Percentiles rank a stretch among this genome's conserved stretches.
Conservation (phyloP, 35 echinoderm and acorn worm species). For the Strongylocentrotus purpuratus region DNA sequence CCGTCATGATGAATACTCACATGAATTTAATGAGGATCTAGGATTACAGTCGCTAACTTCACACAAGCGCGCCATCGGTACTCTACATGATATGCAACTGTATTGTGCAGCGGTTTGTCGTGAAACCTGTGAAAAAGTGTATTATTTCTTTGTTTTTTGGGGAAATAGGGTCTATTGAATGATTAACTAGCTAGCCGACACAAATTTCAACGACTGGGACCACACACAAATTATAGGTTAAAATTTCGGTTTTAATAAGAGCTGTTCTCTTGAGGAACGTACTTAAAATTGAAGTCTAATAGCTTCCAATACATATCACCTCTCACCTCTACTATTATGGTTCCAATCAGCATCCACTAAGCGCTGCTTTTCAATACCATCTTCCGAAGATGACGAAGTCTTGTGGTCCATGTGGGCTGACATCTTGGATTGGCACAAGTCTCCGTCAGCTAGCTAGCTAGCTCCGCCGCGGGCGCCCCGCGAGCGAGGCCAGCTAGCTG, state of each 20-base stretch:
- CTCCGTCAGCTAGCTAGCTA: too few species aligned
- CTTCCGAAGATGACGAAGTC: constrained; percentile 71
- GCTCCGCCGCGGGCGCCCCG: not conserved
- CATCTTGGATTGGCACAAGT: constrained; percentile 31
- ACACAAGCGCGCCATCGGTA: too few species aligned
- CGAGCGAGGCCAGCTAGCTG: not conserved
- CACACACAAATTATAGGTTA: not conserved
- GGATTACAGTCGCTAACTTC: too few species aligned
- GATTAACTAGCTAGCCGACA: not conserved
- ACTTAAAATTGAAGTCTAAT: not conserved
- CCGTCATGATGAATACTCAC: too few species aligned
- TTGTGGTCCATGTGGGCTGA: constrained; percentile 54
- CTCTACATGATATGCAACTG: too few species aligned
- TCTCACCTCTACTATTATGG: constrained; percentile 21
- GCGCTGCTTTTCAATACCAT: constrained; percentile 47
- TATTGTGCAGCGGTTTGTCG: too few species aligned
- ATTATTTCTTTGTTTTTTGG: too few species aligned
- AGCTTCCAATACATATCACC: not conserved
- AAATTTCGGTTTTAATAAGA: not conserved
- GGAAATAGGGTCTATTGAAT: too few species aligned
- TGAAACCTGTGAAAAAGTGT: too few species aligned
- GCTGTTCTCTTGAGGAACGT: not conserved
- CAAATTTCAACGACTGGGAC: not conserved
- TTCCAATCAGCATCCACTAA: constrained; percentile 37
- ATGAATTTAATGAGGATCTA: too few species aligned